Base-by-base conservation (phyloP, 2,113 vertebrate species). In the Scomber scombrus region DNA sequence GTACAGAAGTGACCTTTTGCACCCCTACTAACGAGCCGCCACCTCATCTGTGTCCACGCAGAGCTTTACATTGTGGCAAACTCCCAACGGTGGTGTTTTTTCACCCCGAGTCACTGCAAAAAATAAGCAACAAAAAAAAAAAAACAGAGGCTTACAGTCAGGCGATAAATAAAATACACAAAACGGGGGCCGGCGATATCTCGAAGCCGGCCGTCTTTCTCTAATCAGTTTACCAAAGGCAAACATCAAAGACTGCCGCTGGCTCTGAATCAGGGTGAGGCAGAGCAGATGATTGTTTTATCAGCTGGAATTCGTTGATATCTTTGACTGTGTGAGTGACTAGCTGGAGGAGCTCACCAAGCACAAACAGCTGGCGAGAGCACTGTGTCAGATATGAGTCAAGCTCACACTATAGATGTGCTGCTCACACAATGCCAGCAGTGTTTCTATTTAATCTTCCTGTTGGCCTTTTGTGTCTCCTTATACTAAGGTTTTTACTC, bases 281-380 rank as follows among this genome's bases (percentile, higher is more conserved):
- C 84, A 78, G 69, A 85, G 88, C 81, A 75, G 82, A 85, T 88
- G 93, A 93, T 92, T 86, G 91, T 87, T 94, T 93, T 94, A 94
- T 95, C 94, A 88, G 91, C 89, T 89, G 93, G 89, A 93, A 92
- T 93, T 90, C 23, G 66, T 60, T 75, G 90, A 92, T 94, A 93
- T 88, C 86, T 75, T 54, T 14, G 52, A 43, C 70, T 79, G 52
- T 79, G 60, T 70, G 78, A 90, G 73, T 82, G 81, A 81, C 80
- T 76, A 0, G n/a, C 71, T 85, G 69, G 71, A 79, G 78, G 75
- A 87, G 69, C 75, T 73, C 71, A 78, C 21, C 64, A 69, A 70
- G 56, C 81, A 60, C 82, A 87, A 88, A 82, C 75, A 84, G 71
- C 52, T 57, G 64, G 60, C 7, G 49, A 78, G 81, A 71, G 50